phyloP scores from a whole-genome alignment of 2,888 invertebrate genomes.

The Pecten maximus region DNA sequence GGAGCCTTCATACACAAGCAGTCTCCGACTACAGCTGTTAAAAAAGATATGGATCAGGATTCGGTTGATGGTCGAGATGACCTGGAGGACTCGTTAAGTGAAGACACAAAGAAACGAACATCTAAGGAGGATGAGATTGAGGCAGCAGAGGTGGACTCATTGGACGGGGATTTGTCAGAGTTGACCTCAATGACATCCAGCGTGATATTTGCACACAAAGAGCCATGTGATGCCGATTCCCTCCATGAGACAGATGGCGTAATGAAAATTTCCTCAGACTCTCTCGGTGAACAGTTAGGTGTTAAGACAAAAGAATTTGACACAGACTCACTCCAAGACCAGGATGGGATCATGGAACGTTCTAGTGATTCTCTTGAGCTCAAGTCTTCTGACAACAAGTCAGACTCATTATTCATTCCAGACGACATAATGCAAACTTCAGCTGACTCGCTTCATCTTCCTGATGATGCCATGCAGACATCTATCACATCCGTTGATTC shows the following conservation, averaged over 20 bases:
- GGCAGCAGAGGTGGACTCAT: conserved; percentile 74
- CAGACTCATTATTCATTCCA: conserved; percentile 7
- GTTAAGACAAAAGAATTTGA: conserved; percentile 59
- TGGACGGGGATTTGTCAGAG: conserved; percentile 76
- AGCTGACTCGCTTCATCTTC: conserved; percentile 16
- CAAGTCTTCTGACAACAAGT: conserved; percentile 48
- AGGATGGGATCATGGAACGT: conserved; percentile 70
- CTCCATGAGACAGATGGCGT: conserved; percentile 66
- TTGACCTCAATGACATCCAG: conserved; percentile 77
- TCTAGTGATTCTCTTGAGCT: conserved; percentile 77
- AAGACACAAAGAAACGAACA: conserved; percentile 60
- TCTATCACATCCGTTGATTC: neutral
- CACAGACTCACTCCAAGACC: conserved; percentile 67
- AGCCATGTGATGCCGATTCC: conserved; percentile 73
- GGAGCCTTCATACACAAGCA: conserved; percentile 53
- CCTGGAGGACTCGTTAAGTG: conserved; percentile 75
- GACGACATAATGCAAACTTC: neutral
- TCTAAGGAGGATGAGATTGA: conserved; percentile 65
- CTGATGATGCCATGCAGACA: neutral
- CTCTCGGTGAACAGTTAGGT: conserved; percentile 53
- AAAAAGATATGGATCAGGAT: conserved; percentile 71
- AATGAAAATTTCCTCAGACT: conserved; percentile 57
- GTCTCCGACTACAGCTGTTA: conserved; percentile 54
- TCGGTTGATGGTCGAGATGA: conserved; percentile 75
- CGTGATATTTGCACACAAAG: conserved; percentile 66